phyloP scores from a whole-genome alignment of 2,888 invertebrate species.

The Acutogordius australiensis region DNA sequence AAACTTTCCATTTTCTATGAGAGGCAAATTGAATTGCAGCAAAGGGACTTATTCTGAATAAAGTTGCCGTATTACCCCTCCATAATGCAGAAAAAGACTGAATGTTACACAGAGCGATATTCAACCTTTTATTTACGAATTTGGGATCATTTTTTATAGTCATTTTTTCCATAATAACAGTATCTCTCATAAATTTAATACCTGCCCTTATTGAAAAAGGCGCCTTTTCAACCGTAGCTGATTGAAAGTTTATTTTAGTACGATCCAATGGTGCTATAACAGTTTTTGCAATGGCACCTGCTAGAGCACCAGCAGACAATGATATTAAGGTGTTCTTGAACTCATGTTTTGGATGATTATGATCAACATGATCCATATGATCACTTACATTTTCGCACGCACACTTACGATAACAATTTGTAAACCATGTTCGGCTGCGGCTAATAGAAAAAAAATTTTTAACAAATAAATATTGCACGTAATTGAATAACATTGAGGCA shows the following conservation, averaged over 20 bases:
- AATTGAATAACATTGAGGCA: too few relatives aligned
- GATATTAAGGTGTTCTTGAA: constrained; percentile 26
- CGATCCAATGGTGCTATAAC: constrained; percentile 81
- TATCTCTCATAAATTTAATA: not conserved
- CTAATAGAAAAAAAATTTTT: too few relatives aligned
- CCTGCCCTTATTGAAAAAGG: not conserved
- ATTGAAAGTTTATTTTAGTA: constrained; percentile 86
- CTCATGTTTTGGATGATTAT: not conserved
- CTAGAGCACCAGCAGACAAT: constrained; percentile 57
- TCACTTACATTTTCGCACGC: too few relatives aligned
- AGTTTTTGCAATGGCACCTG: constrained; percentile 74
- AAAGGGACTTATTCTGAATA: constrained; percentile 82
- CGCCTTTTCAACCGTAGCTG: constrained; percentile 30
- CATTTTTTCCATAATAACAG: not conserved
- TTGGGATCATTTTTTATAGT: not conserved
- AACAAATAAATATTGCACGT: too few relatives aligned
- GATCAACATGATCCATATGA: not conserved
- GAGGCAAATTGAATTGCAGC: constrained; percentile 88
- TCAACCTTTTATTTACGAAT: not conserved
- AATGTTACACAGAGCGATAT: not conserved
- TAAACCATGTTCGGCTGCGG: too few relatives aligned
- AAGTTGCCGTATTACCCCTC: constrained; percentile 91
- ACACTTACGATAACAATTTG: too few relatives aligned
- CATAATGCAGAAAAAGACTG: constrained; percentile 39
- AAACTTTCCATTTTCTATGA: constrained; percentile 71